phyloP scores from a whole-genome alignment of 1,140 invertebrate species.

The Ptiloglossa arizonensis region DNA sequence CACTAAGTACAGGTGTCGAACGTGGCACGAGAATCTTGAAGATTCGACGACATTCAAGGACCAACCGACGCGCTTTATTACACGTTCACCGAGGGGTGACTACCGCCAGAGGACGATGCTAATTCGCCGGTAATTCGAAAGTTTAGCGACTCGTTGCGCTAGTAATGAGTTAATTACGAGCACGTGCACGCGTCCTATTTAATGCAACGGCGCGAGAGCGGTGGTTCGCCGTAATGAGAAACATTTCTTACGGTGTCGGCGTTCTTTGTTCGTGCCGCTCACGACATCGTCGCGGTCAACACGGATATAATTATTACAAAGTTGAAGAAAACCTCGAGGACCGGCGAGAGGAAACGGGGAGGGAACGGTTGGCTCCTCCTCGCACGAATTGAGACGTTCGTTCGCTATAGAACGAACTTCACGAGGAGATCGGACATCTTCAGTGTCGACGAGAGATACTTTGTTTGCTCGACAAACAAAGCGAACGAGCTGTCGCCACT shows the following conservation, averaged over 20 bases:
- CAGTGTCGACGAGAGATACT: no score
- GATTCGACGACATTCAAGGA: no score
- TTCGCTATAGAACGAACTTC: no score
- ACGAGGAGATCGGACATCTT: no score
- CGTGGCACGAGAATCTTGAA: no score
- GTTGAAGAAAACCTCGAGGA: slow-evolving; percentile 32
- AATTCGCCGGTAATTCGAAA: slow-evolving; percentile 43
- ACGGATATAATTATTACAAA: slow-evolving; percentile 56
- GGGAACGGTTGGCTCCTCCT: background rate
- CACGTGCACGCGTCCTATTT: slow-evolving; percentile 59
- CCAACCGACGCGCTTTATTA: no score
- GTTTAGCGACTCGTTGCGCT: slow-evolving; percentile 51
- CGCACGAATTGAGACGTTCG: background rate
- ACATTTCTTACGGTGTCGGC: slow-evolving; percentile 58
- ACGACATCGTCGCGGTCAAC: slow-evolving; percentile 16
- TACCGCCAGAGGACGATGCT: background rate
- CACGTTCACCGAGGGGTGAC: background rate
- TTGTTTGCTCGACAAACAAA: no score
- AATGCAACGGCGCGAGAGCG: slow-evolving; percentile 40
- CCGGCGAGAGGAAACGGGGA: background rate
- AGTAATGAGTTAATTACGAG: slow-evolving; percentile 67
- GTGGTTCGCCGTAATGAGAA: slow-evolving; percentile 58
- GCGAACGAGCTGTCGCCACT: no score
- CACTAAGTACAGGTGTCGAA: no score
- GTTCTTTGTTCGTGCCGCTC: slow-evolving; percentile 44